A percentile compares a stretch with the other conserved stretches of the same genome.
Conservation (phyloP, 2,113 vertebrate species). For the Collichthys lucidus region DNA sequence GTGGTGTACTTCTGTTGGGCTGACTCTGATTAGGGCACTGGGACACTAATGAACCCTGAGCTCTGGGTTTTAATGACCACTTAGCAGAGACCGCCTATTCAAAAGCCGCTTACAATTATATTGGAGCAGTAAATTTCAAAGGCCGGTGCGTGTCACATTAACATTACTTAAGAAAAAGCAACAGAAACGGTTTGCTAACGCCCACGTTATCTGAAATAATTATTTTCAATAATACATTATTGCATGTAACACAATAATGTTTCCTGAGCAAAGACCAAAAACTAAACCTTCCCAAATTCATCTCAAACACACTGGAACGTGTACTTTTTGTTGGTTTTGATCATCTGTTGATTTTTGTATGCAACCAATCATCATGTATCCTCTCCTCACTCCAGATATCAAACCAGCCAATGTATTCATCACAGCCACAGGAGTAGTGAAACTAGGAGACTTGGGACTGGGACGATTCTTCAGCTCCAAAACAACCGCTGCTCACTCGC, state of each 20-base stretch:
- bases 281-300: background rate
- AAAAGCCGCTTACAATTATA: constrained; percentile 68
- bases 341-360: background rate
- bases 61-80: constrained; percentile 72
- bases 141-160: constrained; percentile 48
- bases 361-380: background rate
- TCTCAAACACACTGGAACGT: background rate
- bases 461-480: constrained; percentile 98
- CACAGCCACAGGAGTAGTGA: constrained; percentile 97
- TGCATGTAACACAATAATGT: background rate
- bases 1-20: constrained; percentile 70
- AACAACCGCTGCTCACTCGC: constrained; percentile 96
- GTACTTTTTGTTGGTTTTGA: background rate
- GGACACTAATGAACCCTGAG: constrained; percentile 76
- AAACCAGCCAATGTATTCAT: constrained; percentile 99
- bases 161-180: constrained; percentile 47
- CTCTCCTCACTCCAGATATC: constrained; percentile 86
- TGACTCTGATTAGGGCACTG: constrained; percentile 71
- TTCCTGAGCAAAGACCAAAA: background rate
- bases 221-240: constrained; percentile 23
- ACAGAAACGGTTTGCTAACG: constrained; percentile 18
- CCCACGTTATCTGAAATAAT: constrained; percentile 32
- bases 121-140: constrained; percentile 72
- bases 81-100: constrained; percentile 64
- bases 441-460: constrained; percentile 95